Conservation (phyloP, 1,140 invertebrate species). For the Psix sp. region DNA sequence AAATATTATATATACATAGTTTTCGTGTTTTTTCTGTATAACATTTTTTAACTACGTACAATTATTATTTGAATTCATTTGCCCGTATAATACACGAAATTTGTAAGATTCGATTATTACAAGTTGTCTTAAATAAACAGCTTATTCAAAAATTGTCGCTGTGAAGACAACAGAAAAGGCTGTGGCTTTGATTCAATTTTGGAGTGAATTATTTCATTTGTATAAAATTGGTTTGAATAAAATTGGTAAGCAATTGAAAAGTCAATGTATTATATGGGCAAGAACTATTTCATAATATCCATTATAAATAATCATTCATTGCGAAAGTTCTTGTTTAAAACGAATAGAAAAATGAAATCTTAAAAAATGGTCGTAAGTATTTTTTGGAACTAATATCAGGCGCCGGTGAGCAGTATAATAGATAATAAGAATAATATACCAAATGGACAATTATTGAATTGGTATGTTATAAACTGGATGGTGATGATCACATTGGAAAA, state of each 20-base stretch:
- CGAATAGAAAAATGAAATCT: too few species aligned
- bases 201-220: too few species aligned
- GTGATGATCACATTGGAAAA: conserved; percentile 6
- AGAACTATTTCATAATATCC: conserved; percentile 21
- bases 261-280: conserved; percentile 31
- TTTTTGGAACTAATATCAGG: too few species aligned
- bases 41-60: conserved; percentile 35
- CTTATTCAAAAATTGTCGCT: not conserved
- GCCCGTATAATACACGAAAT: not conserved
- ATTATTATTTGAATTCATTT: conserved; percentile 6
- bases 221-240: not conserved
- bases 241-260: too few species aligned
- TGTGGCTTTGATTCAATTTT: too few species aligned
- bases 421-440: not conserved
- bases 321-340: too few species aligned
- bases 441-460: conserved; percentile 17
- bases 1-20: conserved; percentile 37
- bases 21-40: conserved; percentile 11
- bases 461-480: conserved; percentile 8
- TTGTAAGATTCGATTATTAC: too few species aligned
- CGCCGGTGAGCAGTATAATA: too few species aligned
- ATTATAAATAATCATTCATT: conserved; percentile 21
- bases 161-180: too few species aligned
- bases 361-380: too few species aligned
- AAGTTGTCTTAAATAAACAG: too few species aligned